Base-by-base conservation (phyloP, 2,113 vertebrate genomes). In the Eurystomus gularis region DNA sequence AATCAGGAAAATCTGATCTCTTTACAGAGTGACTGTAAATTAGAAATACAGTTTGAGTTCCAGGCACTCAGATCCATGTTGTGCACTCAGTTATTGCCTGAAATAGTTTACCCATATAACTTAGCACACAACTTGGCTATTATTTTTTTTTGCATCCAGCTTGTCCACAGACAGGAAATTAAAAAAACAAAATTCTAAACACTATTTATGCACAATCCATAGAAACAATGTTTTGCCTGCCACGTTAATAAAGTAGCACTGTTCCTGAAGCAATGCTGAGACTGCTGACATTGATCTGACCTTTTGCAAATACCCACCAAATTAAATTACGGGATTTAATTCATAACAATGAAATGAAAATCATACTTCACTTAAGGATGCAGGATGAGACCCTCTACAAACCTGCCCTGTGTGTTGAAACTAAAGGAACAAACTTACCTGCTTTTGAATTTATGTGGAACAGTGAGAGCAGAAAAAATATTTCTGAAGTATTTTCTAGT, bases 101-200 rank as follows among this genome's bases (percentile, higher is more conserved):
- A 54, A 77, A 65, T 2, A 2, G 16, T 57, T 96, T 71, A 61
- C n/a, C 31, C 28, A 14, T 29, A 49, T 31, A 82, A 79, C n/a
- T 84, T 81, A 85, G 87, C 46, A 37, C 42, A 65, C 18, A 46
- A 71, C 78, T 93, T 5, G 20, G 28, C 80, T 83, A 52, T 70
- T 84, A 10, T 11, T 48, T 71, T 90, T 80, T 82, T 92, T 42
- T 60, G 17, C 21, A 87, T 88, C 66, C 57, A 89, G 18, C 52
- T 85, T 77, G 78, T 85, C 92, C 54, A 46, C 62, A 61, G 75
- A 85, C 95, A 97, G 96, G 96, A 96, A 93, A 96, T 96, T 97
- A 96, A 95, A 91, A 65, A 64, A 58, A 42, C 76, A 81, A 14
- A 42, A 25, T 55, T 87, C 79, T 65, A 33, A 86, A 21, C 33